These are phyloP conservation scores for Trichomalopsis sarcophagae DNA, from an alignment of 1,140 invertebrate species.

Conservation along the genomic window DNA sequence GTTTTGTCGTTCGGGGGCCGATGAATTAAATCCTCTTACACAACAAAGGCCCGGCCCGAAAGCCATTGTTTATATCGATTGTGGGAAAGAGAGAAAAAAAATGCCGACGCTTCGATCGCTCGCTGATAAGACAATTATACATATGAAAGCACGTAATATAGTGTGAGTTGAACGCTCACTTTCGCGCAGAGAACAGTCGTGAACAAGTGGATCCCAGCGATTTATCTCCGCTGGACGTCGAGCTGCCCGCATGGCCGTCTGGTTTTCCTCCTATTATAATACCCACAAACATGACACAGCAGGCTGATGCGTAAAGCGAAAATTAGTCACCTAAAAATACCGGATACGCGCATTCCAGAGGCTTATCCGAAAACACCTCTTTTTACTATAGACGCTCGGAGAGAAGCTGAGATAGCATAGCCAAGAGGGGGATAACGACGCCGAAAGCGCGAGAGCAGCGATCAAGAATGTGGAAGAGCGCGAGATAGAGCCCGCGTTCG, in stretches of 20 bases:
- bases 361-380: neutral
- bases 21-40: neutral
- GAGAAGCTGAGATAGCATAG: neutral
- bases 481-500: neutral
- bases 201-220: neutral
- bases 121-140: neutral
- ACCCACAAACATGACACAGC: neutral
- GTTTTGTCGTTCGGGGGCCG: neutral
- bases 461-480: neutral
- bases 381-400: neutral
- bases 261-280: neutral
- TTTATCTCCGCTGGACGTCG: constrained; percentile 17
- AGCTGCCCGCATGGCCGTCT: neutral
- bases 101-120: neutral
- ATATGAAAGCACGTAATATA: too few relatives aligned
- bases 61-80: neutral
- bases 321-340: too few relatives aligned
- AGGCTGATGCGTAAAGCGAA: too few relatives aligned
- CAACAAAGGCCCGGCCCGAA: neutral
- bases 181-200: too few relatives aligned
- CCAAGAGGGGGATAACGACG: neutral
- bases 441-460: neutral
- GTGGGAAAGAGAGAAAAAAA: neutral
- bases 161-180: too few relatives aligned
- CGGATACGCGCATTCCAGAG: too few relatives aligned